Evolutionary conservation across 2,113 vertebrate genomes (phyloP).

Genomic region (Larimichthys crocea): DNA sequence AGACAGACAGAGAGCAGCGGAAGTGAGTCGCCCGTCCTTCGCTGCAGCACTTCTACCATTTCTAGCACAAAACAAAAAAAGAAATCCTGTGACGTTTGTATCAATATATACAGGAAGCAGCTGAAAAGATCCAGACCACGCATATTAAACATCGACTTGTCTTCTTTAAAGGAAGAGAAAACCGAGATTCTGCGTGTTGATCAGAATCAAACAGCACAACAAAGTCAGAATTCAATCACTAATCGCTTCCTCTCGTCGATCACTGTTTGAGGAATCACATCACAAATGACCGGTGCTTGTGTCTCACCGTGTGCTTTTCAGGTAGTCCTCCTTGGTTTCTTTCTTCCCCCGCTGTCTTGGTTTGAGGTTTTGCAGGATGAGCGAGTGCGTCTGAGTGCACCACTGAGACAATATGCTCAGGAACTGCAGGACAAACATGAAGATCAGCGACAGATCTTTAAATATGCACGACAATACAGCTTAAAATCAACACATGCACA

Average conservation of each 20-base stretch:
- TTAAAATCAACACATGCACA: not conserved
- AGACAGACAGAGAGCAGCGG: conserved; percentile 21
- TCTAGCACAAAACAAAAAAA: not conserved
- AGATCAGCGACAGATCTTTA: conserved; percentile 3
- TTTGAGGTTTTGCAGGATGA: conserved; percentile 98
- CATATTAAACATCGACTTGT: not conserved
- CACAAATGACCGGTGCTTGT: not conserved
- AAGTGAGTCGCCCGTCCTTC: conserved; percentile 26
- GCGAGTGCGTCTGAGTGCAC: conserved; percentile 99
- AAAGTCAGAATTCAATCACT: conserved; percentile 2
- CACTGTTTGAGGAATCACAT: conserved; percentile 25
- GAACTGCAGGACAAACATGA: conserved; percentile 83
- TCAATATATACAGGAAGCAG: not conserved
- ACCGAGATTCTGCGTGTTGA: not conserved
- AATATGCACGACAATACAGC: not conserved
- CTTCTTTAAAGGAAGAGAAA: conserved; percentile 30
- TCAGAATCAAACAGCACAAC: conserved; percentile 1
- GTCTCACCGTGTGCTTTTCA: conserved; percentile 95
- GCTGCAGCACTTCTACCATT: conserved; percentile 31
- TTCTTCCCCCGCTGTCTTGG: conserved; percentile 97
- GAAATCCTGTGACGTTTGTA: not conserved
- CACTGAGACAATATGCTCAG: conserved; percentile 95
- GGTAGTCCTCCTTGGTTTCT: conserved; percentile 98
- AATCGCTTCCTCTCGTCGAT: conserved; percentile 17
- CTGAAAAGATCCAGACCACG: not conserved